Percentiles rank a stretch among this genome's conserved stretches.
Evolutionary conservation across 2,888 invertebrate species (phyloP).

Genomic region (Ctena decussata): DNA sequence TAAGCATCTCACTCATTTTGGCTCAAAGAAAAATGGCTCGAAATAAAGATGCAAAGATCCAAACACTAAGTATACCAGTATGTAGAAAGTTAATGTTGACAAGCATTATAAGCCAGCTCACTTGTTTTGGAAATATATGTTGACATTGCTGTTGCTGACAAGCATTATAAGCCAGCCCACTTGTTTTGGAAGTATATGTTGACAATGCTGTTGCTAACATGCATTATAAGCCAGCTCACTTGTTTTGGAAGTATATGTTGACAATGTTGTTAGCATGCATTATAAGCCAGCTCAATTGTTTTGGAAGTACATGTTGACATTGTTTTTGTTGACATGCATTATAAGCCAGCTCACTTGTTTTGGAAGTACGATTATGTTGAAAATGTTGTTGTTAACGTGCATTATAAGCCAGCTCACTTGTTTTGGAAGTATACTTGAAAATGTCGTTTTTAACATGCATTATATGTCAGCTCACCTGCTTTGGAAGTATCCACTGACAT

Average conservation of each 20-base stretch:
- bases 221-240: conserved; percentile 90
- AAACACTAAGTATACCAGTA: no score
- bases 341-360: conserved; percentile 92
- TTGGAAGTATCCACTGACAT: conserved; percentile 91
- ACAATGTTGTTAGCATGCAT: conserved; percentile 87
- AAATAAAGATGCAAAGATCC: no score
- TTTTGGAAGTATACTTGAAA: conserved; percentile 91
- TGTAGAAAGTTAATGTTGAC: conserved; percentile 88
- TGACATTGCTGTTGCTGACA: conserved; percentile 89
- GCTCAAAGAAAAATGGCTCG: no score
- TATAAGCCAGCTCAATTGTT: conserved; percentile 86
- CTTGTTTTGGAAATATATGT: conserved; percentile 91
- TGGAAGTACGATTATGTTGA: conserved; percentile 91
- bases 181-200: conserved; percentile 91
- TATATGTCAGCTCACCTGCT: conserved; percentile 90
- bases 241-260: conserved; percentile 91
- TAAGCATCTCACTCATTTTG: no score
- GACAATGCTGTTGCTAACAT: conserved; percentile 89
- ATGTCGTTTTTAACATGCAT: conserved; percentile 89
- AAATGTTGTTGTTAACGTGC: conserved; percentile 88
- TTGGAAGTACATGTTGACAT: conserved; percentile 91
- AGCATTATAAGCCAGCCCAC: no score
- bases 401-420: no score
- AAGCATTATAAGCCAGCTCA: conserved; percentile 91
- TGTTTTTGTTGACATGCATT: conserved; percentile 89